phyloP scores from a whole-genome alignment of 92 coral and sea anemone genomes.

The Porites cylindrica region DNA sequence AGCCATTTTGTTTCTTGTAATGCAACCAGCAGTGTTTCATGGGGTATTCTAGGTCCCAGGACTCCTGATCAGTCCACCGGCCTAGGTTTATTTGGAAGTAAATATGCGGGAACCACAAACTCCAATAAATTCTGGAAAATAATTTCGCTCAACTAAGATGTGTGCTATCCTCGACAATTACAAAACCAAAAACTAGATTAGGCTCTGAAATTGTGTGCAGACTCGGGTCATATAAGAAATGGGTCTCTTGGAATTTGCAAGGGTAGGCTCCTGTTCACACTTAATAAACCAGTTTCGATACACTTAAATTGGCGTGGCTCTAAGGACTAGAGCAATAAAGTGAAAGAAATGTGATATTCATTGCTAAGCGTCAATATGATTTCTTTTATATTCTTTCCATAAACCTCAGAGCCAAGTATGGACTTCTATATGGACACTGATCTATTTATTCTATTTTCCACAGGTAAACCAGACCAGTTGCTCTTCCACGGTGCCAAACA shows the following conservation, averaged over 20 bases:
- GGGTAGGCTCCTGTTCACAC: conserved; percentile 19
- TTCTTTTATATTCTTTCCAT: no score
- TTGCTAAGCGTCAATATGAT: no score
- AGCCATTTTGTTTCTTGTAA: conserved; percentile 13
- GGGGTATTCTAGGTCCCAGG: conserved; percentile 12
- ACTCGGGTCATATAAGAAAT: conserved; percentile 11
- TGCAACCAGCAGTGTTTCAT: conserved; percentile 9
- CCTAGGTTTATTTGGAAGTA: conserved; percentile 9
- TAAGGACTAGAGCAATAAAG: conserved; percentile 5
- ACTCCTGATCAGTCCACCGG: conserved; percentile 14
- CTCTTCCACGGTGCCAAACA: conserved; percentile 25
- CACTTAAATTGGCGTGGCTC: neutral
- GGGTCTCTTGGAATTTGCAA: conserved; percentile 14
- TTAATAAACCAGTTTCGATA: conserved; percentile 1
- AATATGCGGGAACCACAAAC: conserved; percentile 15
- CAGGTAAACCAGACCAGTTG: conserved; percentile 9
- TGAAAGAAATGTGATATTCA: no score
- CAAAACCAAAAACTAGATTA: conserved; percentile 7
- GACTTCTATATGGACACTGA: neutral
- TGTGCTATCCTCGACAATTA: conserved; percentile 12
- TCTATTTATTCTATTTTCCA: neutral
- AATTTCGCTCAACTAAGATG: conserved; percentile 16
- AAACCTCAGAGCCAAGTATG: neutral
- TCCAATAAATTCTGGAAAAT: neutral
- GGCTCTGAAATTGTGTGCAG: conserved; percentile 18